A percentile compares a stretch with the other conserved stretches of the same genome.
Evolutionary conservation across 2,113 vertebrate species (phyloP).

Genomic region (Acanthisitta chloris): DNA sequence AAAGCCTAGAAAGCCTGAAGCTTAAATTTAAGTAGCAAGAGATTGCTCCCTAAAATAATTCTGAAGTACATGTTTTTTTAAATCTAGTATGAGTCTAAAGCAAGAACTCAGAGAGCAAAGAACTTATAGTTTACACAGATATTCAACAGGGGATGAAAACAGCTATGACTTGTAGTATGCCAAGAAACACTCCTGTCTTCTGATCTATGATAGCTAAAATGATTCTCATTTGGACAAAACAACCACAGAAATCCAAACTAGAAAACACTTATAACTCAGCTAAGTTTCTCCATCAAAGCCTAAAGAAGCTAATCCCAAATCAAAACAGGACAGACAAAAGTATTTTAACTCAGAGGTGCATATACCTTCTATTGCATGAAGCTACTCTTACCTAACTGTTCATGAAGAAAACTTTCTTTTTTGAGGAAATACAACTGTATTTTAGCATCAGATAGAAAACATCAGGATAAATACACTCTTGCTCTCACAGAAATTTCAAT

Average conservation of each 20-base stretch:
- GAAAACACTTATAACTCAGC: neutral
- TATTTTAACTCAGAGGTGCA: neutral
- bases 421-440: neutral
- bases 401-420: neutral
- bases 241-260: neutral
- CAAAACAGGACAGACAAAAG: neutral
- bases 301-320: neutral
- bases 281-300: neutral
- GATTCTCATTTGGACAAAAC: neutral
- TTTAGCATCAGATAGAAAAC: neutral
- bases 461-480: neutral
- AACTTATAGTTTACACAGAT: neutral
- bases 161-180: neutral
- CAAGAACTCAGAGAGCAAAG: neutral
- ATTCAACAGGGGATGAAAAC: neutral
- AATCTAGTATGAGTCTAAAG: neutral
- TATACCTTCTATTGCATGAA: neutral
- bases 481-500: neutral
- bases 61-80: neutral
- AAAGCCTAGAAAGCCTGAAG: neutral
- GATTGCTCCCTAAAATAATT: neutral
- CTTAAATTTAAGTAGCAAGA: neutral
- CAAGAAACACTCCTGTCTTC: neutral
- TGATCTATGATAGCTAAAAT: neutral
- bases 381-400: neutral